Conservation (phyloP, 2,797 vertebrate genomes). For the Acrossocheilus wenchowensis region DNA sequence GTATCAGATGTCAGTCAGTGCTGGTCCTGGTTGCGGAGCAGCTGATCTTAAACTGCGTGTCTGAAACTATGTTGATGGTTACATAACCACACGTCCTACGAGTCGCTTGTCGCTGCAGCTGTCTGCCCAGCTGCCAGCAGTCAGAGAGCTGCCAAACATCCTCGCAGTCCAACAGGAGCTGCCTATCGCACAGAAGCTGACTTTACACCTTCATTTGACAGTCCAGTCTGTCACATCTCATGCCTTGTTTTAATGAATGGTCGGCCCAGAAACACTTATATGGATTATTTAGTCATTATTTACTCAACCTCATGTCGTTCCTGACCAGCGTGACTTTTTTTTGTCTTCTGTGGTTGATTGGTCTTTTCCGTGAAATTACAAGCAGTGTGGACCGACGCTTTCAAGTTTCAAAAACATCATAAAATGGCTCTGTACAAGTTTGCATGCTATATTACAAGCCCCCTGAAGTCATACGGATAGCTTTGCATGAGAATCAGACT, state of each 20-base stretch:
- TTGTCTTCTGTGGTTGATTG: neutral
- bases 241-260: slow-evolving; percentile 2
- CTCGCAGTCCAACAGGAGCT: slow-evolving; percentile 54
- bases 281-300: neutral
- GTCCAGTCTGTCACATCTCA: slow-evolving; percentile 1
- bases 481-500: neutral
- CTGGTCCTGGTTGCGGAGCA: neutral
- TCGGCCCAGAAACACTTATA: neutral
- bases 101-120: slow-evolving; percentile 56
- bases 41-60: slow-evolving; percentile 16
- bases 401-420: neutral
- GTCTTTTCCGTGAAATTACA: neutral
- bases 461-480: neutral
- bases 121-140: slow-evolving; percentile 61
- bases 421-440: neutral
- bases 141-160: slow-evolving; percentile 55
- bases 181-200: slow-evolving; percentile 48
- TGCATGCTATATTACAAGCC: neutral
- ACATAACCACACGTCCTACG: slow-evolving; percentile 53
- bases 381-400: neutral
- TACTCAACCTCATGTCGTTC: neutral
- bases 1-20: neutral
- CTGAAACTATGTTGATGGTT: slow-evolving; percentile 50
- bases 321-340: neutral
- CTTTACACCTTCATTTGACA: slow-evolving; percentile 40